Evolutionary conservation across 1,140 invertebrate genomes (phyloP), one percentile per base, ranked within the genome.

Genomic region (Heliothis subflexa): DNA sequence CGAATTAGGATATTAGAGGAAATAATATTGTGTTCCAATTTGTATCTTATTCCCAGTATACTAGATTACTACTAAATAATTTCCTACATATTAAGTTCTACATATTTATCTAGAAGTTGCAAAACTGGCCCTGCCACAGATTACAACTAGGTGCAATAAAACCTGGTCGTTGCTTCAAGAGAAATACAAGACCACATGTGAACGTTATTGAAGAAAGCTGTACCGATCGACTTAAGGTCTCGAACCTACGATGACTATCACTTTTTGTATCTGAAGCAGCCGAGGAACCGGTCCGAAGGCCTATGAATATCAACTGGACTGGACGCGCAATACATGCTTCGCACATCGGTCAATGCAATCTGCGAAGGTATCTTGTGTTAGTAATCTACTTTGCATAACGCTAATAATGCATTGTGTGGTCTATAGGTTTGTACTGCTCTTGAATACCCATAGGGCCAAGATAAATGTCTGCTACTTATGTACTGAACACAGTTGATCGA

Each of bases 171-270:
- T 71, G 70, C 12, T 55, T 40, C 25, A 70, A 45, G 55, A 62
- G 59, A 75, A 28, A 75, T 71, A 70, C 54, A 59, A 5, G n/a
- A 18, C 11, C 62, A 66, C 40, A 54, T 55, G 61, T 33, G 59
- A 66, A 55, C 49, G 47, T 62, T 72, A 55, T 80, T 54, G 54
- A 76, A 80, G 73, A 75, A 80, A 75, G 78, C 66, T 61, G 74
- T 78, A 78, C 50, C 33, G 64, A 83, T 79, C 81, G 62, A 83
- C 78, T 72, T 80, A 79, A 83, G 83, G 81, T 84, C 81, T 80
- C 78, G 78, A 83, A 80, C 80, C 78, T 75, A 75, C 75, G 83
- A 83, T 83, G 84, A 86, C 85, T 86, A 87, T 87, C 82, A 86
- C 80, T 86, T 85, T 85, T 83, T 88, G 83, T 83, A 83, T 83